Evolutionary conservation across 2,113 vertebrate genomes (phyloP).

Genomic region (Phaetusa simplex): DNA sequence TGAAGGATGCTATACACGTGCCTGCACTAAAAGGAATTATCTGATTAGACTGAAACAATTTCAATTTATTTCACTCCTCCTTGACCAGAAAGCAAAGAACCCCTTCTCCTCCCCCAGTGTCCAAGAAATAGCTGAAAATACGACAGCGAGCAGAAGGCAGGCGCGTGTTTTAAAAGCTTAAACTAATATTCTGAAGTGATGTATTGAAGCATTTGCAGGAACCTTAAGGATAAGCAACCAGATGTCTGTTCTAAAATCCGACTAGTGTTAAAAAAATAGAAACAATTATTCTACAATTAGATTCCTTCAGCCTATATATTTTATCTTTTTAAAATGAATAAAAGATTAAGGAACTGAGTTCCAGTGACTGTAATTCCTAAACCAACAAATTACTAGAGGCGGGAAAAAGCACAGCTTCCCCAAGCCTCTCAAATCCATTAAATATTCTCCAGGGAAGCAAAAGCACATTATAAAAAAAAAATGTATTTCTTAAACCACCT

Average conservation of each 20-base stretch:
- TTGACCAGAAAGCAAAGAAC: background rate
- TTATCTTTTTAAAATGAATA: background rate
- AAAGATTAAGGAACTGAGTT: background rate
- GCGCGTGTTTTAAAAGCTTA: background rate
- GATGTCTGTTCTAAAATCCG: background rate
- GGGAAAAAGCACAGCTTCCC: background rate
- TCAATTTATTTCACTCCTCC: background rate
- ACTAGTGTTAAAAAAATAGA: background rate
- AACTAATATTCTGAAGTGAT: background rate
- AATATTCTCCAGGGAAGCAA: background rate
- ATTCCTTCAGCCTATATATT: background rate
- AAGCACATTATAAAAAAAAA: background rate
- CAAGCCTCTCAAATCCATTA: background rate
- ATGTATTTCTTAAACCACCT: background rate
- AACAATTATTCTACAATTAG: background rate
- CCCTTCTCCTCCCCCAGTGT: background rate
- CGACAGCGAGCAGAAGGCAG: background rate
- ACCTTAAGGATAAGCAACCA: background rate
- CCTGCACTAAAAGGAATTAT: background rate
- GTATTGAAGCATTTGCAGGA: background rate
- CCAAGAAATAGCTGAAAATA: background rate
- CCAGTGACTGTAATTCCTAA: background rate
- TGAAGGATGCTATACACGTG: fast-evolving
- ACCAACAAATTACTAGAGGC: background rate
- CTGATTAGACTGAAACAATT: background rate